Base-by-base conservation (phyloP, 2,113 vertebrate genomes). In the Dunckerocampus dactyliophorus region DNA sequence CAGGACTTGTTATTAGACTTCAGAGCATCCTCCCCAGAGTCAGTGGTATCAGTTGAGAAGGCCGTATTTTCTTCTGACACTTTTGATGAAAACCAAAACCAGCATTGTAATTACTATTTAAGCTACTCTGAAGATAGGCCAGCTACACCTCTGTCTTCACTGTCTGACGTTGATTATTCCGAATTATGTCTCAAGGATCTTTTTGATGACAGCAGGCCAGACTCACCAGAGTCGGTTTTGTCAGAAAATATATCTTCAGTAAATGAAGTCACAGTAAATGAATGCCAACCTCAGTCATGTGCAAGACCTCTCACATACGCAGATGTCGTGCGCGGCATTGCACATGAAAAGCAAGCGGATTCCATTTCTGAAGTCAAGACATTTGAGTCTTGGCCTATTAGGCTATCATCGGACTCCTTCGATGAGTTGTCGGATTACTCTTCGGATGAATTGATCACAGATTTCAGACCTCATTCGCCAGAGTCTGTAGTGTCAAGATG, bases 71-170 rank as follows among this genome's bases (percentile, higher is more conserved):
- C 16, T 53, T n/a, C 61, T 20, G 0, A 9, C 7, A 62, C 47
- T 17, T n/a, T 59, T 59, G 43, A 3, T 6, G 62, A 63, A 8
- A 39, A 54, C 0, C 10, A 5, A 0, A 3, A 6, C n/a, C 70
- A 71, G 20, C 62, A 77, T 16, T 81, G 79, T 65, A 28, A 64
- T 22, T 81, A 77, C 53, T 77, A 69, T 22, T 42, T 81, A 12
- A 13, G 21, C 0, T 70, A 62, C 34, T 58, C 31, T 54, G 39
- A 51, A 21, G 4, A 12, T 34, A 66, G 54, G n/a, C 54, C 70
- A 54, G 66, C 63, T 39, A 17, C 43, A 14, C 2, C 43, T 28
- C 24, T 28, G 24, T 28, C 24, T 2, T 3, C 24, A 28, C 2
- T 28, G 17, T 67, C 61, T 0, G 31, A 75, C 16, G 47, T 45